Percentiles rank a stretch among this genome's conserved stretches.
Evolutionary conservation across 2,113 vertebrate genomes (phyloP).

Genomic region (Callipepla squamata): DNA sequence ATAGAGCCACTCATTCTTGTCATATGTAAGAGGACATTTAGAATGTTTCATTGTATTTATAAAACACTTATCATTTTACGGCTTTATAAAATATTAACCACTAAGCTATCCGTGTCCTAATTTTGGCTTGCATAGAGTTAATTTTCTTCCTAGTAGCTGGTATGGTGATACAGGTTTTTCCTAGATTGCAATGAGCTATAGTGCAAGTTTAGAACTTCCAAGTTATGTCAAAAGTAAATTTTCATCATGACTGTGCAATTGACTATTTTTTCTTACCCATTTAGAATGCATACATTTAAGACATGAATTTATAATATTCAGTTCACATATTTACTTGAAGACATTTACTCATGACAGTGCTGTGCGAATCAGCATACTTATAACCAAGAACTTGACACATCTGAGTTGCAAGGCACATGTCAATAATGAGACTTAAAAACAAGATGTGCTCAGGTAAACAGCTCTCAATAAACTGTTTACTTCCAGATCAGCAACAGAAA

Average conservation of each 20-base stretch:
- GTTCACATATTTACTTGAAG: not conserved
- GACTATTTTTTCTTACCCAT: not conserved
- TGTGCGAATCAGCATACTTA: not conserved
- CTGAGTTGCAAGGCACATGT: not conserved
- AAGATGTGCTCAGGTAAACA: not conserved
- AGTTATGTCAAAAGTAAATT: not conserved
- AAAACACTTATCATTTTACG: not conserved
- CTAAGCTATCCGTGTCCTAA: not conserved
- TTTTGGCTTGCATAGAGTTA: not conserved
- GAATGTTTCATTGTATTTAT: not conserved
- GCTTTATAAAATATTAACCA: not conserved
- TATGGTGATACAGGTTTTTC: not conserved
- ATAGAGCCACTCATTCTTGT: not conserved
- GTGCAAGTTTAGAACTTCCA: not conserved
- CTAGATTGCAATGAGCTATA: not conserved
- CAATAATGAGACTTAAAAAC: slow-evolving; percentile 1
- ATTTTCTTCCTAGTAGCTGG: not conserved
- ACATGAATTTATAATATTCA: not conserved
- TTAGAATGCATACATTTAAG: not conserved
- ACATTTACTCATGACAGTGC: not conserved
- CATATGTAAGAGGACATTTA: not conserved
- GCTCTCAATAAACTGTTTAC: not conserved
- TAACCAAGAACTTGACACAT: not conserved
- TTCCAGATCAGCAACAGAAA: not conserved
- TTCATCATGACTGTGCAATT: not conserved